Conservation (phyloP, 2,113 vertebrate species). For the Abramis brama region DNA sequence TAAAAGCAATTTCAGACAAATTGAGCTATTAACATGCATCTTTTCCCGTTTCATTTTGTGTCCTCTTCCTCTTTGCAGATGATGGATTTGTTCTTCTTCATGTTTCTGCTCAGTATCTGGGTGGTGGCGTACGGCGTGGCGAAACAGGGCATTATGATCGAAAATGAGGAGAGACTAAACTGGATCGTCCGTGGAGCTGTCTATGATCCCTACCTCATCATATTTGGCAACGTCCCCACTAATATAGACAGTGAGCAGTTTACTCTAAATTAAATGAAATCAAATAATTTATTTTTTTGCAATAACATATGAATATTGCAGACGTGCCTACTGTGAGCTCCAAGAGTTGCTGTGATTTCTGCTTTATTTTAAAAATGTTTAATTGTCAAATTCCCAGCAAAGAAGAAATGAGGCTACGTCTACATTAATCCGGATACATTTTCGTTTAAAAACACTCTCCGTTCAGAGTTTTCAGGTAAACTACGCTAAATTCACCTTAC, state of each 20-base stretch:
- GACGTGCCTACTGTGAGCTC: not conserved
- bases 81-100: slow-evolving; percentile 97
- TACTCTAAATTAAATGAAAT: not conserved
- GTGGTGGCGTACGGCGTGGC: slow-evolving; percentile 96
- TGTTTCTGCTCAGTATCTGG: slow-evolving; percentile 96
- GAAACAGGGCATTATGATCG: slow-evolving; percentile 93
- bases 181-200: slow-evolving; percentile 91
- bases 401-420: not conserved
- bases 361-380: not conserved
- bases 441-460: too few relatives aligned
- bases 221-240: slow-evolving; percentile 89
- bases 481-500: too few relatives aligned
- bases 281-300: not conserved
- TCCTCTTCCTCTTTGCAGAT: slow-evolving; percentile 75
- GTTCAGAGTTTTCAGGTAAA: too few relatives aligned
- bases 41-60: not conserved
- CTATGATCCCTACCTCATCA: slow-evolving; percentile 93
- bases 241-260: slow-evolving; percentile 84
- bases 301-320: not conserved
- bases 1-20: not conserved
- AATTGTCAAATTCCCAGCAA: too few relatives aligned
- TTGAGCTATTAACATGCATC: not conserved
- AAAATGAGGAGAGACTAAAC: slow-evolving; percentile 87
- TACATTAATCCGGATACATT: too few relatives aligned
- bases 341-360: not conserved